phyloP scores from a whole-genome alignment of 64 coral and sea anemone species.

The Dendrophyllia cribrosa region DNA sequence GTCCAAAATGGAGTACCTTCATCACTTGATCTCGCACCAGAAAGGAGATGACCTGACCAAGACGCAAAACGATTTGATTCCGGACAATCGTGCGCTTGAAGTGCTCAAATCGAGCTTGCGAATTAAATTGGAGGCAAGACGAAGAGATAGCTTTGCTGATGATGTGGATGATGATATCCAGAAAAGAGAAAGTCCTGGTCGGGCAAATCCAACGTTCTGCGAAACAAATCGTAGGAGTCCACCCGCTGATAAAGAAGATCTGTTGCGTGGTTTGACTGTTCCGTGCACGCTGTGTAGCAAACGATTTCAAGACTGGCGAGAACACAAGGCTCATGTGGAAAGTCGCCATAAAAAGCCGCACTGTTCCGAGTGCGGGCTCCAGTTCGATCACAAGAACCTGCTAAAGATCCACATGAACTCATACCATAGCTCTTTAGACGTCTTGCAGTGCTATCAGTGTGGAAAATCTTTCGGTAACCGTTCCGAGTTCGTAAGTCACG shows the following conservation, averaged over 20 bases:
- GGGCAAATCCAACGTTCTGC: neutral
- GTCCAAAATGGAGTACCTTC: conserved; percentile 93
- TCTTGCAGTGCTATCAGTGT: conserved; percentile 86
- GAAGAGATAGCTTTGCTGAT: neutral
- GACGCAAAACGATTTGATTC: conserved; percentile 7
- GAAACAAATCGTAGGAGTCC: neutral
- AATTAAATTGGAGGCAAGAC: conserved; percentile 10
- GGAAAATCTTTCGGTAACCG: conserved; percentile 87
- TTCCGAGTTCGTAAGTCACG: conserved; percentile 76
- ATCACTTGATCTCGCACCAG: conserved; percentile 90
- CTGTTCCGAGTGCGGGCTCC: conserved; percentile 81
- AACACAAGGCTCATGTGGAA: conserved; percentile 75
- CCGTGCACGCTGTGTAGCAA: conserved; percentile 79
- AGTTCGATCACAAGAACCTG: conserved; percentile 94
- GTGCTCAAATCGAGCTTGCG: conserved; percentile 28
- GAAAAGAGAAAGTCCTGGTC: neutral
- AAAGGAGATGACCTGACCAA: conserved; percentile 62
- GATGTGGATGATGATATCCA: neutral
- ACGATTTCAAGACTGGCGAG: conserved; percentile 63
- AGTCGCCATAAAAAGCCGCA: conserved; percentile 75
- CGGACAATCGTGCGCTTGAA: conserved; percentile 53
- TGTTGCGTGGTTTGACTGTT: conserved; percentile 12
- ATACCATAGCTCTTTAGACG: conserved; percentile 84
- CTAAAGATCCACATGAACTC: conserved; percentile 89
- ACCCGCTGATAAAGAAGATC: neutral